Evolutionary conservation across 2,797 vertebrate genomes (phyloP), one percentile per base, ranked within the genome.

Genomic region (Pseudochaenichthys georgianus): DNA sequence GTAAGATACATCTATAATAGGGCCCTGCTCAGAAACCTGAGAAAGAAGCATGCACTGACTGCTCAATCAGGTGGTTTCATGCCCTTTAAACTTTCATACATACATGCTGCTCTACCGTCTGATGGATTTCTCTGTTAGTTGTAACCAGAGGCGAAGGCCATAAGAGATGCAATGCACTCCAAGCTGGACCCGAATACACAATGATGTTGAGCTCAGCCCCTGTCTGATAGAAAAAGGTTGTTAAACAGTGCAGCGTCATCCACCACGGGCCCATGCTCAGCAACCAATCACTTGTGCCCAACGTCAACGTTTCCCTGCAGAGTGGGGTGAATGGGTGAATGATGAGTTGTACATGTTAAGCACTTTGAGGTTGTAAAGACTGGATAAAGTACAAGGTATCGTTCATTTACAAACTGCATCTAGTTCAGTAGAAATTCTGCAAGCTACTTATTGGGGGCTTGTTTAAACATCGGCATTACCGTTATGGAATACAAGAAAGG

Each of bases 71-170:
- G 13, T 67, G 42, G 34, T 50, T 66, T 34, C 52, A 65, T 54
- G 51, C 13, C 16, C 45, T 75, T 80, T 23, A 74, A 13, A 72
- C 55, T 31, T 72, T 67, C 64, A 77, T 75, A 65, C 54, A 55
- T 64, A 43, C 48, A 48, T 57, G 10, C 53, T 51, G 10, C 53
- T 51, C 41, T 28, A 38, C 48, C 19, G 15, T 68, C 41, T 74
- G 63, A 83, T 68, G 47, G 59, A 78, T 72, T 72, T 64, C 28
- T 11, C 52, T 55, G 28, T 55, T 47, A 19, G 17, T 58, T 54
- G 28, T 65, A 60, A 65, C 62, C 65, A 62, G 19, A 59, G 58
- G 75, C 4, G 3, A 78, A 67, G 55, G 19, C 64, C 54, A 63
- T 42, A 59, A 66, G n/a, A 17, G 28, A 81, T 70, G 62, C 7